These are phyloP conservation scores for Antechinus stuartii DNA, from an alignment of 2,113 vertebrate species.

Conservation along the genomic window DNA sequence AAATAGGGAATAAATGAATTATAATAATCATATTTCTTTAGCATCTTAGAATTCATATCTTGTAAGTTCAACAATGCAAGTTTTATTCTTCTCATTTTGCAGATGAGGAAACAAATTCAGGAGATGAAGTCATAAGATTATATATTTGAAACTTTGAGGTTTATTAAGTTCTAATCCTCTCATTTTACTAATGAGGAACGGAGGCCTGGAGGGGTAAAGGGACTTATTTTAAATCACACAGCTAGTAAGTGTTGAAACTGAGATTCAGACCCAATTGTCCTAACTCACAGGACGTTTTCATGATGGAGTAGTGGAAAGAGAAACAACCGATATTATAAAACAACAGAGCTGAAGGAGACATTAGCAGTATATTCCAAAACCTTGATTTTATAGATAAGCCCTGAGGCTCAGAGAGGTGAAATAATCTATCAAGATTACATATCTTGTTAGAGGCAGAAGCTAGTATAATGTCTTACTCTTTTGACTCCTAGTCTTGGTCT, in stretches of 20 bases:
- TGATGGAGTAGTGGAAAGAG: not conserved
- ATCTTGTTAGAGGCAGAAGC: not conserved
- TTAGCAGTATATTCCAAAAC: not conserved
- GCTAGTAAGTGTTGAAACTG: slow-evolving; percentile 13
- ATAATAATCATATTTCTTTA: not conserved
- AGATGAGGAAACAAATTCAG: not conserved
- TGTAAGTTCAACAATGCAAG: not conserved
- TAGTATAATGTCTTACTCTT: not conserved
- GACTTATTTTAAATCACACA: slow-evolving; percentile 7
- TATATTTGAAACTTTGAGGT: not conserved
- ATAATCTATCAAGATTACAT: not conserved
- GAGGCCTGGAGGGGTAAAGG: slow-evolving; percentile 51
- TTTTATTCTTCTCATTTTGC: not conserved
- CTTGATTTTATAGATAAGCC: not conserved
- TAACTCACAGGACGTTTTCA: not conserved
- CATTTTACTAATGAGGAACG: not conserved
- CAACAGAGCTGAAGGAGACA: not conserved
- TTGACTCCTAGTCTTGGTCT: not conserved
- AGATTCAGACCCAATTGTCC: slow-evolving; percentile 16
- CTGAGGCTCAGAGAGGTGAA: not conserved
- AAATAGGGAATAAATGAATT: not conserved
- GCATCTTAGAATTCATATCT: not conserved
- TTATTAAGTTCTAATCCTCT: not conserved
- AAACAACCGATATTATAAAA: not conserved
- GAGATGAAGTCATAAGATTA: not conserved